phyloP scores from a whole-genome alignment of 2,797 vertebrate species.

The Phoebastria nigripes region DNA sequence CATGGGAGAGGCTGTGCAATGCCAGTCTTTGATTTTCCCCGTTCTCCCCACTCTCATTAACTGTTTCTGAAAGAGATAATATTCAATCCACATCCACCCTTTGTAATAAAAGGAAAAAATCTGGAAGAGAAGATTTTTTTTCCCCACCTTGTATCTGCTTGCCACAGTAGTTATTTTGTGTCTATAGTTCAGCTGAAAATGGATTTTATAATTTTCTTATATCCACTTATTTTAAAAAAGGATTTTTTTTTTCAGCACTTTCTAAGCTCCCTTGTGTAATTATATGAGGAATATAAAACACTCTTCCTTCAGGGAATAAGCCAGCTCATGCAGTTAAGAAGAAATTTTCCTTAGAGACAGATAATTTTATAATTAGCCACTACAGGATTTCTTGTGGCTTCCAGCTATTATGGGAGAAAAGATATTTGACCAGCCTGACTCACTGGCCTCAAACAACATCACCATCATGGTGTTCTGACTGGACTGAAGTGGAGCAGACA shows the following conservation, averaged over 20 bases:
- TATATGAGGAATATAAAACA: conserved; percentile 13
- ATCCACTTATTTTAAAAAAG: background rate
- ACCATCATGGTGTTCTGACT: background rate
- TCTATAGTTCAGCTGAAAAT: background rate
- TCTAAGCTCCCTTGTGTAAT: conserved; percentile 5
- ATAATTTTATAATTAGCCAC: conserved; percentile 53
- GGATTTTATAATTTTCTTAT: conserved; percentile 13
- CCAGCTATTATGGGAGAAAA: background rate
- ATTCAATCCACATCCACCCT: background rate
- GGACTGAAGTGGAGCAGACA: background rate
- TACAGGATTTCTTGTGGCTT: conserved; percentile 10
- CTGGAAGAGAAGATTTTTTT: background rate
- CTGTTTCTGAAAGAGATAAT: background rate
- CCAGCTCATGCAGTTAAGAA: conserved; percentile 2
- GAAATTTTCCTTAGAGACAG: conserved; percentile 36
- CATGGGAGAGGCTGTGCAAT: background rate
- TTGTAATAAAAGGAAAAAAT: background rate
- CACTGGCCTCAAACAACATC: background rate
- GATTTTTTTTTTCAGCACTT: conserved; percentile 24
- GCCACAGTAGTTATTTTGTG: background rate
- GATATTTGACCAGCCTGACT: background rate
- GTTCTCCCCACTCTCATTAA: background rate
- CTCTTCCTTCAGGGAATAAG: conserved; percentile 36
- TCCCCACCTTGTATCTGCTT: background rate
- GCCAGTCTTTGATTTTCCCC: background rate